These are phyloP conservation scores for Gymnocheta viridis DNA, from an alignment of 2,888 invertebrate species.

Conservation along the genomic window DNA sequence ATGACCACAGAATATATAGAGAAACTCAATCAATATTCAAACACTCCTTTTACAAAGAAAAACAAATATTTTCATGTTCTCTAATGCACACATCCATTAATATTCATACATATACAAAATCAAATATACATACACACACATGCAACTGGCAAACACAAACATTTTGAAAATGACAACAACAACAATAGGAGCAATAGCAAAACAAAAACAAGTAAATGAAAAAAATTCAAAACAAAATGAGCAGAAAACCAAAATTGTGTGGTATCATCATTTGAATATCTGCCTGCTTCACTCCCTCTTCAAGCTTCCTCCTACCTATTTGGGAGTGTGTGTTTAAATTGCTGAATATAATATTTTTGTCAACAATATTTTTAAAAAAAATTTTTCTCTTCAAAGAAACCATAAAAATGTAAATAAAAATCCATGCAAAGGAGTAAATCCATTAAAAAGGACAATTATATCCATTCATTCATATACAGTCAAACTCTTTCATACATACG, in stretches of 20 bases:
- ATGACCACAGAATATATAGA: conserved; percentile 48
- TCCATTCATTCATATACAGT: not conserved
- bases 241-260: conserved; percentile 36
- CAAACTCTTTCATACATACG: no score
- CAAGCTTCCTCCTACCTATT: not conserved
- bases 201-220: not conserved
- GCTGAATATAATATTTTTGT: not conserved
- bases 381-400: conserved; percentile 42
- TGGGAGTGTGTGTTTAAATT: not conserved
- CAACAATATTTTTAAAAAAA: conserved; percentile 10
- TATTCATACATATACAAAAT: not conserved
- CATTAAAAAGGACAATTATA: conserved; percentile 23
- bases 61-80: conserved; percentile 35
- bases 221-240: not conserved
- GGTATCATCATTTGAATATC: conserved; percentile 5
- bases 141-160: not conserved
- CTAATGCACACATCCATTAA: not conserved
- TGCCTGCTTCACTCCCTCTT: not conserved
- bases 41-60: conserved; percentile 59
- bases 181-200: not conserved
- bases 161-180: conserved; percentile 3
- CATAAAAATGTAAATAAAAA: conserved; percentile 60
- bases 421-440: conserved; percentile 31
- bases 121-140: not conserved
- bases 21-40: conserved; percentile 58